phyloP scores from a whole-genome alignment of 1,140 invertebrate species.

The Pararge aegeria region DNA sequence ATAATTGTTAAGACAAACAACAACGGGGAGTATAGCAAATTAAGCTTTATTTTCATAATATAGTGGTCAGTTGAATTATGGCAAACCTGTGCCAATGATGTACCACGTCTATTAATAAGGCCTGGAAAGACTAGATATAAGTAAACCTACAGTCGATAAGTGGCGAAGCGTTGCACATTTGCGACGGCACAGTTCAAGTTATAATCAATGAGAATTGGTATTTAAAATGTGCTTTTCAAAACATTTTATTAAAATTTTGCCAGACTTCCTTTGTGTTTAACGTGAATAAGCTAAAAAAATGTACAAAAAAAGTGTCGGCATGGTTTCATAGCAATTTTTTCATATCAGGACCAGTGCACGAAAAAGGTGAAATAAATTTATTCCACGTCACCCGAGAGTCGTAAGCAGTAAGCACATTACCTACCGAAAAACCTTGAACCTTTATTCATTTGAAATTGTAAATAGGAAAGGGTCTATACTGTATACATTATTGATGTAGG shows the following conservation, averaged over 20 bases:
- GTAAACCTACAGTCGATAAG: no score
- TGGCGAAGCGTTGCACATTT: no score
- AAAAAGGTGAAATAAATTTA: constrained; percentile 43
- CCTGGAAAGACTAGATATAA: no score
- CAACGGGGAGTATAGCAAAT: no score
- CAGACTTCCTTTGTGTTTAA: constrained; percentile 14
- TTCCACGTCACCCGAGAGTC: constrained; percentile 30
- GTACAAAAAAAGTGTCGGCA: constrained; percentile 14
- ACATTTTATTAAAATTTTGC: constrained; percentile 13
- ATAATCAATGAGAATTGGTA: not conserved
- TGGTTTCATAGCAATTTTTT: constrained; percentile 25
- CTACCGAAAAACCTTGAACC: constrained; percentile 35
- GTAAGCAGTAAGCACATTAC: constrained; percentile 36
- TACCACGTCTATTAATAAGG: no score
- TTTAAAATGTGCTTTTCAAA: not conserved
- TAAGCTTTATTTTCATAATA: no score
- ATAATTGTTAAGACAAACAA: no score
- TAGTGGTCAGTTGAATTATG: no score
- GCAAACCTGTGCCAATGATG: no score
- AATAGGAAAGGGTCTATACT: constrained; percentile 32
- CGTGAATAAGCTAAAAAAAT: constrained; percentile 25
- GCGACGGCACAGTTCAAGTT: no score
- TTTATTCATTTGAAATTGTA: constrained; percentile 46
- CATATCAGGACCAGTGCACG: constrained; percentile 47
- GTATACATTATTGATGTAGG: constrained; percentile 39